phyloP scores from a whole-genome alignment of 2,888 invertebrate species.

The Apamea monoglypha region DNA sequence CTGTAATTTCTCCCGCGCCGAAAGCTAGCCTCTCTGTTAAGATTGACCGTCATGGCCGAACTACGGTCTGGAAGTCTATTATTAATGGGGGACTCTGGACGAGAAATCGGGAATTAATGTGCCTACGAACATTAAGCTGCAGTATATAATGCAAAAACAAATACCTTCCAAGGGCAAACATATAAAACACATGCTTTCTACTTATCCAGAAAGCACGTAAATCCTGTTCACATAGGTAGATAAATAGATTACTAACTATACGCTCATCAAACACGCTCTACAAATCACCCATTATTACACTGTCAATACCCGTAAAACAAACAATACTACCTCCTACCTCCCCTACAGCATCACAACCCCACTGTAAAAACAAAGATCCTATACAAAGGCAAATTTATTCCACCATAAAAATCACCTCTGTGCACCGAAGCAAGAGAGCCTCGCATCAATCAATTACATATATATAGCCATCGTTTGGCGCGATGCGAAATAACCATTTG shows the following conservation, averaged over 20 bases:
- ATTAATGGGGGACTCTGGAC: no score
- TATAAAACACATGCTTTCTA: background rate
- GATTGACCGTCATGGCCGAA: no score
- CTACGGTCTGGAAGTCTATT: no score
- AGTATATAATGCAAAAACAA: background rate
- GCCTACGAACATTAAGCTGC: no score
- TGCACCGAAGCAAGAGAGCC: slow-evolving; percentile 35
- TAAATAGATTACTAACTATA: background rate
- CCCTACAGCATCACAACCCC: background rate
- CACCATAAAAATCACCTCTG: slow-evolving; percentile 42
- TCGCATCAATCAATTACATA: slow-evolving; percentile 63
- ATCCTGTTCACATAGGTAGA: background rate
- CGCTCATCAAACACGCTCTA: background rate
- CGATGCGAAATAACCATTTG: slow-evolving; percentile 68
- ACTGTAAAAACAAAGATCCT: slow-evolving; percentile 27
- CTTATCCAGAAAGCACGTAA: background rate
- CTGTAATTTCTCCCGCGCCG: no score
- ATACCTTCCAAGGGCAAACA: background rate
- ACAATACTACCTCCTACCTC: background rate
- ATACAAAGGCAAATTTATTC: slow-evolving; percentile 46
- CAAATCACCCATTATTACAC: background rate
- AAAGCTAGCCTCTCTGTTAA: no score
- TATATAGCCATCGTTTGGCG: slow-evolving; percentile 56
- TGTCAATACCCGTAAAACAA: background rate
- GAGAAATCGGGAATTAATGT: no score